Evolutionary conservation across 2,797 vertebrate genomes (phyloP).

Genomic region (Novumbra hubbsi): DNA sequence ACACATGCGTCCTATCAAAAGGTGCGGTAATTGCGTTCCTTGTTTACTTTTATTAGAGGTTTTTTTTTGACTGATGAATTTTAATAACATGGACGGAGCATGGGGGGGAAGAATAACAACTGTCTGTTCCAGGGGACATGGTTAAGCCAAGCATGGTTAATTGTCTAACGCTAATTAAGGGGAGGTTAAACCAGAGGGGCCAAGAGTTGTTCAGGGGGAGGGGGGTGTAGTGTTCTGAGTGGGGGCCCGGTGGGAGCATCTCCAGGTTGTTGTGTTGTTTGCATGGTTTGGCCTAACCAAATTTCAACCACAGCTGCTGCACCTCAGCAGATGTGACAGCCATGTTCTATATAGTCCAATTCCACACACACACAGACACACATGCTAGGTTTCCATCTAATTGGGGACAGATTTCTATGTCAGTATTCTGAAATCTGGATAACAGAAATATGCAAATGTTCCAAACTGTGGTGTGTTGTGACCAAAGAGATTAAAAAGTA

Average conservation of each 20-base stretch:
- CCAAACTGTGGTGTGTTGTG: too few relatives aligned
- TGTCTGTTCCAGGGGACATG: slow-evolving; percentile 73
- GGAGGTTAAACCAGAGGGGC: slow-evolving; percentile 50
- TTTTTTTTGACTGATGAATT: slow-evolving; percentile 51
- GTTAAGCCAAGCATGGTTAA: slow-evolving; percentile 82
- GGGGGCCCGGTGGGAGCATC: slow-evolving; percentile 42
- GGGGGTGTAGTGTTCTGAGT: neutral
- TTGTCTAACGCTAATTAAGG: slow-evolving; percentile 81
- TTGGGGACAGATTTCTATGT: too few relatives aligned
- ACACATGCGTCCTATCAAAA: slow-evolving; percentile 23
- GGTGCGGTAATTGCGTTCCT: slow-evolving; percentile 42
- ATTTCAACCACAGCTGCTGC: slow-evolving; percentile 59
- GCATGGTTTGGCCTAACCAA: slow-evolving; percentile 47
- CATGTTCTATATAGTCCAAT: slow-evolving; percentile 8
- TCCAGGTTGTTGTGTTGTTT: slow-evolving; percentile 58
- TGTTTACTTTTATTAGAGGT: slow-evolving; percentile 59
- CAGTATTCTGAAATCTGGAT: too few relatives aligned
- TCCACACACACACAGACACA: slow-evolving; percentile 16
- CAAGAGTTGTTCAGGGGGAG: slow-evolving; percentile 38
- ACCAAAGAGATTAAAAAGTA: too few relatives aligned
- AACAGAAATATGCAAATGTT: too few relatives aligned
- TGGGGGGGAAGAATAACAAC: slow-evolving; percentile 55
- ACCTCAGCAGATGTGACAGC: slow-evolving; percentile 66
- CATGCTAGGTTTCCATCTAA: neutral
- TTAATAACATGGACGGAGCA: slow-evolving; percentile 55